phyloP scores from a whole-genome alignment of 1,140 invertebrate species.

The Druon quercuslanigerum region DNA sequence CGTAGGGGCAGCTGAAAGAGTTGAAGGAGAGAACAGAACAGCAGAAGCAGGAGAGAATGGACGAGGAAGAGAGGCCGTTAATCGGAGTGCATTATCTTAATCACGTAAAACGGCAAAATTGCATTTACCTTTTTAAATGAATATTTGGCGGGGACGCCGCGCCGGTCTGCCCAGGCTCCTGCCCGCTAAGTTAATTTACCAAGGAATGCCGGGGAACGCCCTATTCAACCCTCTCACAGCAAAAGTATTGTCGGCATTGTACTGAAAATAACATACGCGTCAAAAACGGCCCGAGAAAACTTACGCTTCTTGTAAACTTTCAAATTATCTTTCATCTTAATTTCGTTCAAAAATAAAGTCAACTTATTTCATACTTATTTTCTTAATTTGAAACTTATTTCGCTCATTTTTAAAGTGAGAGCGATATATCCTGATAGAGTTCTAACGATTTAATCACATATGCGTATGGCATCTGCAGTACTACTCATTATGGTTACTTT shows the following conservation, averaged over 20 bases:
- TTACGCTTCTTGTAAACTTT: slow-evolving; percentile 27
- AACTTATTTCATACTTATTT: neutral
- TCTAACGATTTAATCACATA: slow-evolving; percentile 39
- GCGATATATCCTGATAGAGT: neutral
- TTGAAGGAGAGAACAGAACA: slow-evolving; percentile 38
- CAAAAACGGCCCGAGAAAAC: slow-evolving; percentile 9
- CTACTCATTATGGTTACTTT: neutral
- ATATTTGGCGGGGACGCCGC: slow-evolving; percentile 73
- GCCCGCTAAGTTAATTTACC: slow-evolving; percentile 76
- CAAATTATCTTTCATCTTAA: slow-evolving; percentile 31
- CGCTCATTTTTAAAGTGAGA: neutral
- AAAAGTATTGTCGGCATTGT: slow-evolving; percentile 32
- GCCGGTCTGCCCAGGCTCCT: slow-evolving; percentile 57
- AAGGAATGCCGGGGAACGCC: slow-evolving; percentile 74
- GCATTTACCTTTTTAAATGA: slow-evolving; percentile 77
- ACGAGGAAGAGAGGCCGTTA: slow-evolving; percentile 62
- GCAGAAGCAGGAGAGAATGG: slow-evolving; percentile 33
- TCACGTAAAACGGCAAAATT: slow-evolving; percentile 77
- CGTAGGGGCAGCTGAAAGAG: slow-evolving; percentile 34
- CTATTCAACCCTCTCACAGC: slow-evolving; percentile 64
- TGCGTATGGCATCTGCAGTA: slow-evolving; percentile 47
- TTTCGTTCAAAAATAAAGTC: slow-evolving; percentile 1
- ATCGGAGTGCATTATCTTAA: slow-evolving; percentile 76
- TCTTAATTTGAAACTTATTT: neutral
- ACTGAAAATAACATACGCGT: slow-evolving; percentile 33